A percentile compares a stretch with the other conserved stretches of the same genome.
phyloP scores from a whole-genome alignment of 2,113 vertebrate species.

The Tragelaphus imberbis region DNA sequence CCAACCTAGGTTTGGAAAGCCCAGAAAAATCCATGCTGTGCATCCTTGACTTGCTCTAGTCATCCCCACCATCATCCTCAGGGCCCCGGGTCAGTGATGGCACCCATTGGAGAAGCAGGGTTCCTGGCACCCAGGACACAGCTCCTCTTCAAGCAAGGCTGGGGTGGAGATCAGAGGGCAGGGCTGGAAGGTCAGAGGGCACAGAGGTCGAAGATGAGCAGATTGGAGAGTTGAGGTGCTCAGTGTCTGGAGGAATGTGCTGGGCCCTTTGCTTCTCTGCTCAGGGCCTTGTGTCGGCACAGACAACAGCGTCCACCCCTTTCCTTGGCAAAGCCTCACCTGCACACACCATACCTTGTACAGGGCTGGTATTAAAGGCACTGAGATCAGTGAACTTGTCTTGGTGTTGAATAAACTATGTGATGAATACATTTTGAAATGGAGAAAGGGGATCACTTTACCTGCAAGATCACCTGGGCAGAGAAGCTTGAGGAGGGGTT shows the following conservation, averaged over 20 bases:
- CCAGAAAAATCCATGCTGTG: background rate
- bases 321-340: background rate
- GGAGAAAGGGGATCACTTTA: background rate
- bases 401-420: background rate
- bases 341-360: background rate
- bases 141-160: background rate
- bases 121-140: background rate
- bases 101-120: background rate
- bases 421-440: background rate
- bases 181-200: background rate
- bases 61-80: background rate
- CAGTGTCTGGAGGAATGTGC: background rate
- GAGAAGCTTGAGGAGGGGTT: background rate
- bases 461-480: background rate
- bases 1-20: background rate
- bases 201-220: background rate
- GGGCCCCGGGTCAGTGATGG: background rate
- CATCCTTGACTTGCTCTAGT: background rate
- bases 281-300: background rate
- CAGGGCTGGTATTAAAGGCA: background rate
- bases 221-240: background rate
- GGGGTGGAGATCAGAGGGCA: background rate
- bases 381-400: background rate
- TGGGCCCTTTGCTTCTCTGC: background rate
- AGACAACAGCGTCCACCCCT: rapidly evolving